A percentile compares a stretch with the other conserved stretches of the same genome.
These are phyloP conservation scores for Sycobia sp. DNA, from an alignment of 1,140 invertebrate genomes.

Conservation along the genomic window DNA sequence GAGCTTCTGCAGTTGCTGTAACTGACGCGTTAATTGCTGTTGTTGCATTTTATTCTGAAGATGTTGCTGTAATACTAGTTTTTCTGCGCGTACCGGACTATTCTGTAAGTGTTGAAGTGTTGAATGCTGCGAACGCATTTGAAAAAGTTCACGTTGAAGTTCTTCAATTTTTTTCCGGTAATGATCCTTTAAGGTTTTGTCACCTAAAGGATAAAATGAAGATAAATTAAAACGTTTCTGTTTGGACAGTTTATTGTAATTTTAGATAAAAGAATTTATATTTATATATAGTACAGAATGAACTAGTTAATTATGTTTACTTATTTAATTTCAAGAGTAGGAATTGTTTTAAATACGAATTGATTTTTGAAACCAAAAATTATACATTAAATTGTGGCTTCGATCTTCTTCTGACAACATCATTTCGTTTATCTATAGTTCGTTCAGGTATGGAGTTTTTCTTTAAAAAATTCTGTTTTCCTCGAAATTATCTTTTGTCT, in stretches of 20 bases:
- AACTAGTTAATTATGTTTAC: too few relatives aligned
- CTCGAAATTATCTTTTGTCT: too few relatives aligned
- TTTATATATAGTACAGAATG: background rate
- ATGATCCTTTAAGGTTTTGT: constrained; percentile 82
- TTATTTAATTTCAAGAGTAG: too few relatives aligned
- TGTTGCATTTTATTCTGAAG: constrained; percentile 51
- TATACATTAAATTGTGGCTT: too few relatives aligned
- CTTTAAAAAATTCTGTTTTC: too few relatives aligned
- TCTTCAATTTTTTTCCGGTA: constrained; percentile 83
- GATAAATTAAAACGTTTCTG: background rate
- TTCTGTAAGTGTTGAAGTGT: constrained; percentile 66
- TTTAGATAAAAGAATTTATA: background rate
- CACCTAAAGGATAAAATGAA: constrained; percentile 53
- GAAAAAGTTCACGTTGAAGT: constrained; percentile 81
- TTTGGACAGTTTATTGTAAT: background rate
- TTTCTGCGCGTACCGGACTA: constrained; percentile 41
- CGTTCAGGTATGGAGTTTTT: too few relatives aligned
- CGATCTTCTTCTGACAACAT: too few relatives aligned
- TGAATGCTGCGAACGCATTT: constrained; percentile 69
- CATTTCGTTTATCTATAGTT: too few relatives aligned
- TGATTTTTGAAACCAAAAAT: too few relatives aligned
- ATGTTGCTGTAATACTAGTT: constrained; percentile 49
- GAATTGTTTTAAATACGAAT: too few relatives aligned
- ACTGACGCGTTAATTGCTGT: constrained; percentile 36
- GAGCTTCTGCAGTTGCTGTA: constrained; percentile 45